phyloP scores from a whole-genome alignment of 2,113 vertebrate genomes.

The Chaenogobius annularis region DNA sequence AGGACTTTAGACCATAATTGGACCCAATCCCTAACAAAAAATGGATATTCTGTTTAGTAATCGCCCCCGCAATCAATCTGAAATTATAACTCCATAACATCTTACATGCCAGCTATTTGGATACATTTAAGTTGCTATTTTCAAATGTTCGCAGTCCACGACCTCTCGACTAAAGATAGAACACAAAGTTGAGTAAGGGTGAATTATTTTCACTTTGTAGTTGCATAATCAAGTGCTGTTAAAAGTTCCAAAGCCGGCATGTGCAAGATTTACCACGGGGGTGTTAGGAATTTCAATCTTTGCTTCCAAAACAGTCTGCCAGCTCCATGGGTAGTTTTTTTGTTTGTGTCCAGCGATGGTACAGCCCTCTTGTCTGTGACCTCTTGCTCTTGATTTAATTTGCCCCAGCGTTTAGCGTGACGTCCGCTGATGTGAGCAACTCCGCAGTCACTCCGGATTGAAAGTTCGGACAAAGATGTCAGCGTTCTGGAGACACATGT shows the following conservation, averaged over 20 bases:
- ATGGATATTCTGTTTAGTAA: no score
- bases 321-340: conserved; percentile 46
- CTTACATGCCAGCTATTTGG: no score
- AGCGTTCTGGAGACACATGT: conserved; percentile 29
- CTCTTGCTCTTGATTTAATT: conserved; percentile 17
- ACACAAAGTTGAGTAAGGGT: conserved; percentile 50
- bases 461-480: conserved; percentile 67
- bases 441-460: conserved; percentile 2
- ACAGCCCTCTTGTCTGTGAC: conserved; percentile 3
- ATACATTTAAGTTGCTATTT: background rate
- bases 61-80: no score
- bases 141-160: background rate
- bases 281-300: conserved; percentile 93
- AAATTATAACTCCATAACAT: no score
- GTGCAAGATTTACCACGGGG: conserved; percentile 84
- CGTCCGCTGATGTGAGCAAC: conserved; percentile 40
- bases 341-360: background rate
- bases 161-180: conserved; percentile 28
- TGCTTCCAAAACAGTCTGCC: conserved; percentile 82
- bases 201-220: conserved; percentile 40
- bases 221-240: conserved; percentile 57
- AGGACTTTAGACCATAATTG: no score
- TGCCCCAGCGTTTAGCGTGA: conserved; percentile 1
- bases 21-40: no score
- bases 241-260: conserved; percentile 59